These are phyloP conservation scores for Berghia stephanieae DNA, from an alignment of 1,140 invertebrate species.

Conservation along the genomic window DNA sequence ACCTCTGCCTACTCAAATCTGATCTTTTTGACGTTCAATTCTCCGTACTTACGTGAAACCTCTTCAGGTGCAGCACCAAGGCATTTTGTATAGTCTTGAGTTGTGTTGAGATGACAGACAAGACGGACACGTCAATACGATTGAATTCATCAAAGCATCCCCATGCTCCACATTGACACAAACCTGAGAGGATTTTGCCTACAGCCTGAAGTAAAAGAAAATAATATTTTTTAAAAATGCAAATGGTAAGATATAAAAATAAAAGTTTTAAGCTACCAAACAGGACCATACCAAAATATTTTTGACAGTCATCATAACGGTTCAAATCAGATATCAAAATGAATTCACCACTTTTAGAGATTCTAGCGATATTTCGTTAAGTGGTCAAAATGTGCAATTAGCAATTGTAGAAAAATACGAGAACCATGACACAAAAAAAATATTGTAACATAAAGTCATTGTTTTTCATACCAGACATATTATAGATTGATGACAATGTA, in stretches of 20 bases:
- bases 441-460: background rate
- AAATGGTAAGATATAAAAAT: no score
- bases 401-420: no score
- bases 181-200: slow-evolving; percentile 83
- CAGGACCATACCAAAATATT: no score
- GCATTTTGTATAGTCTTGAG: slow-evolving; percentile 87
- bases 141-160: slow-evolving; percentile 91
- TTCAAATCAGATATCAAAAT: no score
- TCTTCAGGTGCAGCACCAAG: slow-evolving; percentile 76
- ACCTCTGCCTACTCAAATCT: no score
- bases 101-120: slow-evolving; percentile 91
- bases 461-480: background rate
- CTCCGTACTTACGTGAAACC: slow-evolving; percentile 78
- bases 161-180: slow-evolving; percentile 79
- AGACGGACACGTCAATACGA: slow-evolving; percentile 86
- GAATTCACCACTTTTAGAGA: no score
- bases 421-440: no score
- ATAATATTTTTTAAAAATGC: background rate
- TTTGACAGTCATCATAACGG: no score
- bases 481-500: background rate
- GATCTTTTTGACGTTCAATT: no score
- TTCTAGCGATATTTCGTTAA: no score
- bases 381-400: no score
- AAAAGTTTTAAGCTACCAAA: no score
- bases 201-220: slow-evolving; percentile 72